Evolutionary conservation across 2,113 vertebrate genomes (phyloP).

Genomic region (Petrocephalus zakoni): DNA sequence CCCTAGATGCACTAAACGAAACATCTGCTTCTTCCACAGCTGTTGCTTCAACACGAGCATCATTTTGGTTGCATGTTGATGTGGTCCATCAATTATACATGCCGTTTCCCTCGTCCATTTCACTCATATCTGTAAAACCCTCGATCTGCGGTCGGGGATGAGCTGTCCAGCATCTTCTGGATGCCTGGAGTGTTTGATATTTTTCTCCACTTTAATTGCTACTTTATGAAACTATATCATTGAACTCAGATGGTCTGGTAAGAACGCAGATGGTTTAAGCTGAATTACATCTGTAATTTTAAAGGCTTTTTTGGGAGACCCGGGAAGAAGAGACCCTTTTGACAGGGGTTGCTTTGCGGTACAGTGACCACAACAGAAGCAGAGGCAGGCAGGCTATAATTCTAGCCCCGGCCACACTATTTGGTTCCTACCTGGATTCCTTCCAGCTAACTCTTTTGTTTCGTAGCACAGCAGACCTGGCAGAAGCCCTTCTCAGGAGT

Average conservation of each 20-base stretch:
- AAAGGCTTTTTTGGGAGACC: slow-evolving; percentile 49
- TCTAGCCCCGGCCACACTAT: slow-evolving; percentile 55
- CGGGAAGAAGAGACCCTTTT: slow-evolving; percentile 45
- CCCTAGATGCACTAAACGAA: neutral
- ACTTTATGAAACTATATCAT: slow-evolving; percentile 49
- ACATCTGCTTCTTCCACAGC: neutral
- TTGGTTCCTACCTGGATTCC: slow-evolving; percentile 46
- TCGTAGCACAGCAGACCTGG: neutral
- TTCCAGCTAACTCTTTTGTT: neutral
- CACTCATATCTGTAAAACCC: neutral
- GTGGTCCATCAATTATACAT: neutral
- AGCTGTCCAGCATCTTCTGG: slow-evolving; percentile 13
- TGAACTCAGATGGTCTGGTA: slow-evolving; percentile 48
- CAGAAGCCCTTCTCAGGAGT: neutral
- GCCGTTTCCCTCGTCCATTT: neutral
- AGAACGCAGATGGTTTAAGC: slow-evolving; percentile 35
- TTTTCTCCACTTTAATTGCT: slow-evolving; percentile 58
- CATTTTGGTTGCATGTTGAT: neutral
- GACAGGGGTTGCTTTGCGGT: slow-evolving; percentile 36
- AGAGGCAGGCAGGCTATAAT: slow-evolving; percentile 40
- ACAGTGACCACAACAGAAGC: slow-evolving; percentile 51
- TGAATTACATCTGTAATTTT: slow-evolving; percentile 58
- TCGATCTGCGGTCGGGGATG: neutral
- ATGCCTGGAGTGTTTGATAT: slow-evolving; percentile 54
- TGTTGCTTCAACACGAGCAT: neutral